A percentile compares a stretch with the other conserved stretches of the same genome.
phyloP scores from a whole-genome alignment of 2,888 invertebrate genomes.

The Cephus pulcher region DNA sequence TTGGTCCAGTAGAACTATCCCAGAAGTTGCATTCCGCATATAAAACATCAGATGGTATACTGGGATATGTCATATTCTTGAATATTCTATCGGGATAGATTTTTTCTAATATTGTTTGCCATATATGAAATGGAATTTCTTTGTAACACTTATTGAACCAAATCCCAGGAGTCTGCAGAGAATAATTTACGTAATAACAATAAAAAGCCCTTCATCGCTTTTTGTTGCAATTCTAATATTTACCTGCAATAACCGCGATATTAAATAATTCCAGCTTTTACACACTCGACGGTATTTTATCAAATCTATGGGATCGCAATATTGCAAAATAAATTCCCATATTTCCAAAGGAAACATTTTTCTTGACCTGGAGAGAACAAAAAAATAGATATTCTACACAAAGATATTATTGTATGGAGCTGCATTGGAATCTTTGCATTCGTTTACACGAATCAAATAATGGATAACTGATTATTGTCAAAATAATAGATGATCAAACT shows the following conservation, averaged over 20 bases:
- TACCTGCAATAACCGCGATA: not conserved
- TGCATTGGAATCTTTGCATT: too few relatives aligned
- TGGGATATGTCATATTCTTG: not conserved
- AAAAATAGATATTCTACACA: not conserved
- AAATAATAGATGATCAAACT: not conserved
- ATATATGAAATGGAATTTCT: conserved; percentile 40
- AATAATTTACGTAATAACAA: conserved; percentile 7
- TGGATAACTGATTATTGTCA: not conserved
- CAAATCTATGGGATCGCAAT: conserved; percentile 39
- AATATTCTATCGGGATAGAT: not conserved
- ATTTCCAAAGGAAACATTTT: conserved; percentile 48
- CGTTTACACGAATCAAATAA: not conserved
- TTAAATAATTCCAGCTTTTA: conserved; percentile 35
- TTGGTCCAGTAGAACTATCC: not conserved
- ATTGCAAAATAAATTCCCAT: conserved; percentile 47
- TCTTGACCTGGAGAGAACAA: not conserved
- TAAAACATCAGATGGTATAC: not conserved
- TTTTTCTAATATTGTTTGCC: conserved; percentile 43
- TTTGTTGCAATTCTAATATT: not conserved
- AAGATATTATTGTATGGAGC: not conserved
- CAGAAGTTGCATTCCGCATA: not conserved
- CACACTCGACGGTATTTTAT: conserved; percentile 37
- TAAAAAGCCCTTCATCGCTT: not conserved
- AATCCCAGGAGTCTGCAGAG: conserved; percentile 34
- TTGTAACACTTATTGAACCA: conserved; percentile 46